These are phyloP conservation scores for Phacellophora camtschatica DNA, from an alignment of 30 jellyfish, hydroid and myxozoan genomes.

Conservation along the genomic window DNA sequence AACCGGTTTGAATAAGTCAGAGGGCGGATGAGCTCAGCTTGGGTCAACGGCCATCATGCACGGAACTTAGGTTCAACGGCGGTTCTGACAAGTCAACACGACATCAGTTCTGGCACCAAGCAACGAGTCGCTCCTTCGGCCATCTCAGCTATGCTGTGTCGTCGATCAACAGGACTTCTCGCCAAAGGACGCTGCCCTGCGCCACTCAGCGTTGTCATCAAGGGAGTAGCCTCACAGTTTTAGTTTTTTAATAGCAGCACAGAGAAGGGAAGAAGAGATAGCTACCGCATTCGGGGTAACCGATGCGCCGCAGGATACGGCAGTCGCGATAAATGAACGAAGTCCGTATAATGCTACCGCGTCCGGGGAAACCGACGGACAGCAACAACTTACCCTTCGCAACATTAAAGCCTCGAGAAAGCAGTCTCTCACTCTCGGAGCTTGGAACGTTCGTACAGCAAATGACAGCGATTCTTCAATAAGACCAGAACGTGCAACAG, in stretches of 20 bases:
- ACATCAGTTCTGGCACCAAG: conserved; percentile 4
- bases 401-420: neutral
- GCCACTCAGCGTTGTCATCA: neutral
- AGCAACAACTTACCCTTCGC: neutral
- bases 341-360: neutral
- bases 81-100: neutral
- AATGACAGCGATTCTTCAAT: conserved; percentile 1
- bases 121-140: conserved; percentile 8
- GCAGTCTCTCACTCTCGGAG: neutral
- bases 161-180: conserved; percentile 21
- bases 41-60: neutral
- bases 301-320: neutral
- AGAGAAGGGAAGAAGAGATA: neutral
- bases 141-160: neutral
- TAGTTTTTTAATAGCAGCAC: neutral
- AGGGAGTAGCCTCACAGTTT: conserved; percentile 2
- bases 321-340: neutral
- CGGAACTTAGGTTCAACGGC: conserved; percentile 6
- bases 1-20: too few relatives aligned
- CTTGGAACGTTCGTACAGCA: neutral
- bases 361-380: neutral
- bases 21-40: neutral
- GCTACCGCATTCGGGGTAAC: conserved; percentile 1
- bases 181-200: conserved; percentile 39
- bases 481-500: conserved; percentile 2